Percentiles rank a stretch among this genome's conserved stretches.
Evolutionary conservation across 2,888 invertebrate species (phyloP).

Genomic region (Xanthorhoe designata): DNA sequence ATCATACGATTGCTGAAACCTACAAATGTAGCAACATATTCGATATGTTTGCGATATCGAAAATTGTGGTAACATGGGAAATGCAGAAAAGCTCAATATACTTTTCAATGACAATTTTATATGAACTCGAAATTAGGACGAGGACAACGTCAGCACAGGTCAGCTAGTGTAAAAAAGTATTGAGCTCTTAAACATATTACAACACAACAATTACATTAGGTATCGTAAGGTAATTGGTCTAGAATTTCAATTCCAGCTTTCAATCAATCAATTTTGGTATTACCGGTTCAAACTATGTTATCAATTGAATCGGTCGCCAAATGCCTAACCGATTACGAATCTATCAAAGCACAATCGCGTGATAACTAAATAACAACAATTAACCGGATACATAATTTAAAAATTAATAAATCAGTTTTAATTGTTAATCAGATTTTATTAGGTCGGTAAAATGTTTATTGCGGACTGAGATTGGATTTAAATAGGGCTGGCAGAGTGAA

Average conservation of each 20-base stretch:
- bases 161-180: not conserved
- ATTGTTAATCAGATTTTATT: slow-evolving; percentile 73
- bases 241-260: not conserved
- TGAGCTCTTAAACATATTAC: not conserved
- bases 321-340: slow-evolving; percentile 31
- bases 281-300: slow-evolving; percentile 12
- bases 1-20: no score
- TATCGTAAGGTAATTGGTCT: not conserved
- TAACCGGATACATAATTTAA: slow-evolving; percentile 58
- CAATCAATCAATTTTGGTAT: slow-evolving; percentile 1
- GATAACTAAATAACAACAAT: slow-evolving; percentile 62
- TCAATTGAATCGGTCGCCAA: slow-evolving; percentile 24
- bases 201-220: not conserved
- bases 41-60: no score
- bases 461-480: slow-evolving; percentile 35
- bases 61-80: no score
- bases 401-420: slow-evolving; percentile 70
- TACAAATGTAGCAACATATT: no score
- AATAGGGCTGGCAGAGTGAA: slow-evolving; percentile 23
- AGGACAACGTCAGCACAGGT: no score
- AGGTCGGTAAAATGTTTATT: slow-evolving; percentile 68
- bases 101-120: no score
- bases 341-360: slow-evolving; percentile 49
- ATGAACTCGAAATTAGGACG: no score
- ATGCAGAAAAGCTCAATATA: no score